Conservation (phyloP, 1,140 invertebrate species). For the Phortica variegata region DNA sequence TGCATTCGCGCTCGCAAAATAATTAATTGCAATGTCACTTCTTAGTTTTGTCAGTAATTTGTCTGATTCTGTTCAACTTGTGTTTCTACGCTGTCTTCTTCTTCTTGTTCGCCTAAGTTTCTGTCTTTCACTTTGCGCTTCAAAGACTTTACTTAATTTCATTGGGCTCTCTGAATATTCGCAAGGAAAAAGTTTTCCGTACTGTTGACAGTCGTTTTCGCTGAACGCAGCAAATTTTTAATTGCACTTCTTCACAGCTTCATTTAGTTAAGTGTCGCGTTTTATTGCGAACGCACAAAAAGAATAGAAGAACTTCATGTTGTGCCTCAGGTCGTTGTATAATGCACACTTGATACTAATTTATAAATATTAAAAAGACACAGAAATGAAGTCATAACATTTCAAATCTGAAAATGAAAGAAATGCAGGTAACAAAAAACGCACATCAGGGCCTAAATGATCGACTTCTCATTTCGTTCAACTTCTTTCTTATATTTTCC, state of each 20-base stretch:
- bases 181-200: too few relatives aligned
- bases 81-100: background rate
- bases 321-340: too few relatives aligned
- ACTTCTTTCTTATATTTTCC: constrained; percentile 8
- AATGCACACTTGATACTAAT: too few relatives aligned
- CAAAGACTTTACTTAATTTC: too few relatives aligned
- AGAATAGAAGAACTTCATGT: too few relatives aligned
- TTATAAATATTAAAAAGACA: too few relatives aligned
- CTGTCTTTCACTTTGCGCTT: constrained; percentile 8
- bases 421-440: constrained; percentile 41
- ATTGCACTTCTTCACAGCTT: constrained; percentile 28
- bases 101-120: constrained; percentile 20
- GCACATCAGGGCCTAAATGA: constrained; percentile 24
- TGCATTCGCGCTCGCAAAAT: constrained; percentile 31
- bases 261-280: too few relatives aligned
- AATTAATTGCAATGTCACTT: constrained; percentile 46
- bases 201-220: too few relatives aligned
- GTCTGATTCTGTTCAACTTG: constrained; percentile 29
- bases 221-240: constrained; percentile 11
- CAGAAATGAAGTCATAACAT: constrained; percentile 48
- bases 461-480: constrained; percentile 16
- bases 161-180: too few relatives aligned
- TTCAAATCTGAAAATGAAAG: constrained; percentile 3
- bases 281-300: too few relatives aligned
- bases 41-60: constrained; percentile 43